Evolutionary conservation across 1,140 invertebrate genomes (phyloP), one percentile per base, ranked within the genome.

Genomic region (Copidosoma floridanum): DNA sequence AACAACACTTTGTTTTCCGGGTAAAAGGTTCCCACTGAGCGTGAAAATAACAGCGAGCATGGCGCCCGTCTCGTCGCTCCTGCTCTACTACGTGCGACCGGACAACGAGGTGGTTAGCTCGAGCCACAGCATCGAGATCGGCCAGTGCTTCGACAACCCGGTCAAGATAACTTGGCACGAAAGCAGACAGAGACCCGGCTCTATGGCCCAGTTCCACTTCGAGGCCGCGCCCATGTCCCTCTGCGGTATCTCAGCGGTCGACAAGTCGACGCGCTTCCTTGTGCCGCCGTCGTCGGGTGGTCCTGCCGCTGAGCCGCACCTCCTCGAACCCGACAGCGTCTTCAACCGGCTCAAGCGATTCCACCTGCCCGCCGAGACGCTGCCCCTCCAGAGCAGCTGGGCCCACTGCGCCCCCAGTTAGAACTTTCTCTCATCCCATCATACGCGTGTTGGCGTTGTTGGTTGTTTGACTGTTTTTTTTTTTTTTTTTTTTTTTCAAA

Each of bases 1-100:
- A 29, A 24, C 14, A 32, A 52, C 38, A 53, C 37, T 21, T 29
- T 27, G n/a, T 10, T 18, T 52, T 43, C 12, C 43, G 16, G 8
- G 14, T 18, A 55, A 21, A 43, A 75, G 75, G 44, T 80, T 79
- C 21, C 77, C 78, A 0, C 60, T 80, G 11, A 79, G 72, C 35
- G 78, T 77, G 1, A 79, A 75, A 61, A 83, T 88, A 54, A 83
- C 84, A 53, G 82, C 88, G n/a, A 84, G 85, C 48, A 90, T 90
- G 88, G 87, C 88, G 1, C 88, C 88, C 0, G 79, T 88, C 0
- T 88, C 87, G 43, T 86, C 88, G 66, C 78, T 93, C 0, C 75
- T 92, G 2, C 84, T 92, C 3, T 92, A 91, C 69, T 91, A 92
- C 75, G 85, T 92, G 11, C 86, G 88, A 7, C 79, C 84, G 11